phyloP scores from a whole-genome alignment of 2,797 vertebrate genomes.

The Emys orbicularis region DNA sequence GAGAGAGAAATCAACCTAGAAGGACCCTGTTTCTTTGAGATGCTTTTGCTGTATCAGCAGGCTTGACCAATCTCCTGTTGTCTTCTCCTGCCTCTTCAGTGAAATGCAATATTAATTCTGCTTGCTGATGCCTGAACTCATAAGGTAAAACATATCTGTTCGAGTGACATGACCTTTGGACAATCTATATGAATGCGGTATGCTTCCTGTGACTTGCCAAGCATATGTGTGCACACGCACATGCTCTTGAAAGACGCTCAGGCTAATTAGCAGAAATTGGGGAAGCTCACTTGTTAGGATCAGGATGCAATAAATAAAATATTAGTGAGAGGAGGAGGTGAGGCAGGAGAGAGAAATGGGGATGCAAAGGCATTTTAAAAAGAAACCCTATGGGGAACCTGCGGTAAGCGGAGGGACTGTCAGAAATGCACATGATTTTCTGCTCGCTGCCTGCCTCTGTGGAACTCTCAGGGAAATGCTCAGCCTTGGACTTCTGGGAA shows the following conservation, averaged over 20 bases:
- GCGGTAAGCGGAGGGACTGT: slow-evolving; percentile 3
- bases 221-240: background rate
- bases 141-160: background rate
- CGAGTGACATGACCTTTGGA: background rate
- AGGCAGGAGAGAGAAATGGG: background rate
- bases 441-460: slow-evolving; percentile 32
- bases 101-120: slow-evolving; percentile 27
- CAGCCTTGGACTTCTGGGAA: slow-evolving; percentile 47
- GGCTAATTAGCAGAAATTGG: slow-evolving; percentile 41
- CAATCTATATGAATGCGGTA: rapidly evolving
- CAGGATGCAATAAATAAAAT: slow-evolving; percentile 67
- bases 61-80: background rate
- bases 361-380: background rate
- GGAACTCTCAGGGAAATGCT: slow-evolving; percentile 28
- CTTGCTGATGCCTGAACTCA: background rate
- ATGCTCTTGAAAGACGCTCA: background rate
- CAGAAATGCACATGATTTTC: background rate
- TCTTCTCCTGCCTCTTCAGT: background rate
- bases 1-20: background rate
- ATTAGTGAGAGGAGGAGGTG: slow-evolving; percentile 27
- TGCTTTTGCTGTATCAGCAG: background rate
- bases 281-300: slow-evolving; percentile 15
- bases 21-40: background rate
- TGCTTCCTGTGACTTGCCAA: background rate
- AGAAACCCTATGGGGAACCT: slow-evolving; percentile 27